A percentile compares a stretch with the other conserved stretches of the same genome.
Conservation (phyloP, 2,797 vertebrate genomes). For the Pteropus rufus region DNA sequence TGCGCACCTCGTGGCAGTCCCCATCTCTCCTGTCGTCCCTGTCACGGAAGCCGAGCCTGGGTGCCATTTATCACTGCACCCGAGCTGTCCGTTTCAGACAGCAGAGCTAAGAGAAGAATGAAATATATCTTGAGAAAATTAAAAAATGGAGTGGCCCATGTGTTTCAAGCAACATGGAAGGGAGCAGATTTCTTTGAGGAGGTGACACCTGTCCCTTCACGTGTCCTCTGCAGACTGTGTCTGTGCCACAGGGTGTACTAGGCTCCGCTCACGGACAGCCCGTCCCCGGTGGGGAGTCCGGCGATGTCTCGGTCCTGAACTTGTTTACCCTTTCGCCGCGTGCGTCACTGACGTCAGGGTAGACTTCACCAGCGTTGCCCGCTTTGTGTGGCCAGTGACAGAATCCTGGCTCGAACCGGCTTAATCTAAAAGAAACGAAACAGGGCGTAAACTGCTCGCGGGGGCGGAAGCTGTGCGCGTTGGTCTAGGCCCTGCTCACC, state of each 20-base stretch:
- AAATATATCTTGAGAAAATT: not conserved
- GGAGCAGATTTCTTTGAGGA: not conserved
- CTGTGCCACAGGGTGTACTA: not conserved
- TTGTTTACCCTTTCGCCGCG: no score
- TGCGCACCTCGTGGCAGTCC: fast-evolving
- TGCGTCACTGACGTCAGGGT: no score
- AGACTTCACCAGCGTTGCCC: no score
- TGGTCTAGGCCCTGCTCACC: no score
- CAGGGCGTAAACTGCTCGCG: no score
- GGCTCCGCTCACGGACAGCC: no score
- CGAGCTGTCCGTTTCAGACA: not conserved
- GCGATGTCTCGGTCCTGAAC: no score
- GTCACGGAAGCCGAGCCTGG: fast-evolving
- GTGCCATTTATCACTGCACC: not conserved
- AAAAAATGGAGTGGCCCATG: not conserved
- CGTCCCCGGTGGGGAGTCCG: no score
- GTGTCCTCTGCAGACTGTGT: fast-evolving
- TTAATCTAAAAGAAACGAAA: no score
- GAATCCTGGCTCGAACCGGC: no score
- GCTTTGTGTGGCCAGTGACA: no score
- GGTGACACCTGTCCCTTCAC: not conserved
- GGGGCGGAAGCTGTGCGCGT: no score
- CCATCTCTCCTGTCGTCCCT: not conserved
- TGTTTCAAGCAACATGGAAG: not conserved
- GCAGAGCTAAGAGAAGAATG: not conserved